These are phyloP conservation scores for Geopemphigus sp. DNA, from an alignment of 1,140 invertebrate species.

Conservation along the genomic window DNA sequence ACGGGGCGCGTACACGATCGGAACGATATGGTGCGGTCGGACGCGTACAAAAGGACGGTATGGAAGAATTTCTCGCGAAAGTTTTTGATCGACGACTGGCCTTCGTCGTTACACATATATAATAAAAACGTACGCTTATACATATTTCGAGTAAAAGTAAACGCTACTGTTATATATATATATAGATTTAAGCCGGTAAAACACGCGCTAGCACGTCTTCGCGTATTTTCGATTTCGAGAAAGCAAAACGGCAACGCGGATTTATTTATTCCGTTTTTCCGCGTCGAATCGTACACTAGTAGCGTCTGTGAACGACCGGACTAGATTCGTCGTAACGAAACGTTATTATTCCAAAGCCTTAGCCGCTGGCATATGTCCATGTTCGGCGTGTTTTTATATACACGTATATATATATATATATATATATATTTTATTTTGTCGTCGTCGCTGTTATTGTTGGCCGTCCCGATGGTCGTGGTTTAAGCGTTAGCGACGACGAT, in stretches of 20 bases:
- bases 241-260: not conserved
- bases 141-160: conserved; percentile 11
- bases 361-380: conserved; percentile 31
- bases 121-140: not conserved
- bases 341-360: conserved; percentile 1
- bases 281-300: too few species aligned
- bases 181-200: not conserved
- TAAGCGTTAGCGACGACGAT: not conserved
- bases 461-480: conserved; percentile 7
- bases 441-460: conserved; percentile 14
- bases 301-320: conserved; percentile 1
- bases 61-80: conserved; percentile 7
- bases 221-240: conserved; percentile 8
- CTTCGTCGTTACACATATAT: not conserved
- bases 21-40: too few species aligned
- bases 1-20: too few species aligned
- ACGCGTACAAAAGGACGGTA: not conserved
- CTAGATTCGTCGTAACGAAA: conserved; percentile 22
- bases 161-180: not conserved
- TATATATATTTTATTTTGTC: too few species aligned
- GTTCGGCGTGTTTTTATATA: not conserved
- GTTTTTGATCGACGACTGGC: conserved; percentile 17
- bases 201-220: not conserved
- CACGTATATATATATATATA: not conserved
- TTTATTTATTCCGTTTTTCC: not conserved